Conservation (phyloP, 2,888 invertebrate species). For the Callyntrura sp. region DNA sequence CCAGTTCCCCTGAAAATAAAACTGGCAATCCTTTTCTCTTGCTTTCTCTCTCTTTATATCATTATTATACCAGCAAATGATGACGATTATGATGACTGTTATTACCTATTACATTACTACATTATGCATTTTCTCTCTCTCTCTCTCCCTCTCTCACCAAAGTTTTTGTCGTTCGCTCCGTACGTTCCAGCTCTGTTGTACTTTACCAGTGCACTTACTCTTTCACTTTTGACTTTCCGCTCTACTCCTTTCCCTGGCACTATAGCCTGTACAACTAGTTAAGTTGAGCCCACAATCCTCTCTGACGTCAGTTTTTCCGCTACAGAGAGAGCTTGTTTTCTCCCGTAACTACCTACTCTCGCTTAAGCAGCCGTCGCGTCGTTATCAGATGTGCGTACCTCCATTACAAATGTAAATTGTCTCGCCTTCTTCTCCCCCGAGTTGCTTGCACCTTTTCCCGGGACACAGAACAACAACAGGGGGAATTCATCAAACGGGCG, state of each 20-base stretch:
- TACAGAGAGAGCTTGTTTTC: neutral
- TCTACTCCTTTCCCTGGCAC: too few species aligned
- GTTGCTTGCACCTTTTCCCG: neutral
- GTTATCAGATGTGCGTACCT: too few species aligned
- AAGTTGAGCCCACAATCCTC: too few species aligned
- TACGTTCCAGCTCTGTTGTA: neutral
- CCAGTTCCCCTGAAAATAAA: too few species aligned
- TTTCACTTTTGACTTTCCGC: constrained; percentile 26
- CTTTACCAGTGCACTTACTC: neutral
- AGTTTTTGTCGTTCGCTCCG: neutral
- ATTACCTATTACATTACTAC: constrained; percentile 38
- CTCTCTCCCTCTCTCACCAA: neutral
- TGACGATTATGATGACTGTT: constrained; percentile 39
- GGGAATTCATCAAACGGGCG: too few species aligned
- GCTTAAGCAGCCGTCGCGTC: too few species aligned
- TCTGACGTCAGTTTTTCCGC: neutral
- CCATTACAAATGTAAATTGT: constrained; percentile 36
- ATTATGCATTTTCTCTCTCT: neutral
- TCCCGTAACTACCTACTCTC: too few species aligned
- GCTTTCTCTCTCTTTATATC: constrained; percentile 32
- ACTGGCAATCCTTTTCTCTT: constrained; percentile 42
- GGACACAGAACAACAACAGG: too few species aligned
- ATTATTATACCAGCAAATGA: constrained; percentile 41
- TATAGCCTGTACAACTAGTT: too few species aligned
- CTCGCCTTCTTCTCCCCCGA: constrained; percentile 21